phyloP scores from a whole-genome alignment of 1,140 invertebrate species.

The Eupristina koningsbergeri region DNA sequence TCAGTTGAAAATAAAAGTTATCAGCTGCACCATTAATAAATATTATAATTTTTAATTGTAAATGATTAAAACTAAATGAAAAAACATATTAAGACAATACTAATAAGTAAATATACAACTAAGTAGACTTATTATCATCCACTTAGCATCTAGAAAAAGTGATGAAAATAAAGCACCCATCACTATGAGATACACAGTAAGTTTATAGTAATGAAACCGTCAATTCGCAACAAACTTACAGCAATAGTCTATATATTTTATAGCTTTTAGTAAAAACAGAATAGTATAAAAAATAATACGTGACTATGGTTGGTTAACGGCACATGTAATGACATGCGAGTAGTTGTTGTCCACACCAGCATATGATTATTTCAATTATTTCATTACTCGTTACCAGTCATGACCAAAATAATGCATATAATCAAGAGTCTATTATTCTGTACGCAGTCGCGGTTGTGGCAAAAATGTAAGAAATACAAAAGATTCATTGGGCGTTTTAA shows the following conservation, averaged over 20 bases:
- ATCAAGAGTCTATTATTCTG: constrained; percentile 62
- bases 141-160: background rate
- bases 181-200: background rate
- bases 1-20: too few relatives aligned
- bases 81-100: background rate
- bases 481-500: background rate
- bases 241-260: constrained; percentile 9
- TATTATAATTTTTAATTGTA: background rate
- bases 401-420: constrained; percentile 66
- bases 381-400: constrained; percentile 67
- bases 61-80: background rate
- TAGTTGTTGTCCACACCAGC: constrained; percentile 41
- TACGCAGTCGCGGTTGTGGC: constrained; percentile 36
- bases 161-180: constrained; percentile 6
- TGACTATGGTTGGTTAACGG: background rate
- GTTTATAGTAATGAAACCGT: constrained; percentile 32
- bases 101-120: constrained; percentile 1
- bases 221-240: background rate
- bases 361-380: constrained; percentile 70
- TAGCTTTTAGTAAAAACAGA: constrained; percentile 18
- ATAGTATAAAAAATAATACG: constrained; percentile 2
- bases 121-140: constrained; percentile 23
- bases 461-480: background rate
- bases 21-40: background rate
- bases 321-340: constrained; percentile 28